Percentiles rank a stretch among this genome's conserved stretches.
Evolutionary conservation across 2,888 invertebrate species (phyloP).

Genomic region (Dioctria rufipes): DNA sequence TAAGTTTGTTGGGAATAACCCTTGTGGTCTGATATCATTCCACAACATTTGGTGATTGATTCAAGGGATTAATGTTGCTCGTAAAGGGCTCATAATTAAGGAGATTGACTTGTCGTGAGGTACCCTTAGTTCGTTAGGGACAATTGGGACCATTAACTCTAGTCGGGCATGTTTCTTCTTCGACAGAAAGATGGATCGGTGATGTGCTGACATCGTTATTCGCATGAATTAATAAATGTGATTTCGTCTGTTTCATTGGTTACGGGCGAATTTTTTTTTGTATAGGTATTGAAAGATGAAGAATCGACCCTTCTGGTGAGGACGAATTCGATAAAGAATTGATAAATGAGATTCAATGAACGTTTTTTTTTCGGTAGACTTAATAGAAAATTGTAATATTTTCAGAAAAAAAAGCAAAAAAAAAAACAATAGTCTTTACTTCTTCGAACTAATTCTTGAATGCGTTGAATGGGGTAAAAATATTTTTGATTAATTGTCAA

Average conservation of each 20-base stretch:
- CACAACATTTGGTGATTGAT: constrained; percentile 27
- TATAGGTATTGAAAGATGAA: neutral
- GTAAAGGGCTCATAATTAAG: constrained; percentile 39
- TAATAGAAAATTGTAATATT: too few species aligned
- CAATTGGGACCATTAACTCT: constrained; percentile 32
- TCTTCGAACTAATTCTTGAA: too few species aligned
- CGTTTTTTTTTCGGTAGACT: too few species aligned
- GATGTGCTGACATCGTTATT: constrained; percentile 4
- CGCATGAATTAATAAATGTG: constrained; percentile 25
- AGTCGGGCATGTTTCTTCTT: neutral
- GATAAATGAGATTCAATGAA: too few species aligned
- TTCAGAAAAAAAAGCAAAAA: too few species aligned
- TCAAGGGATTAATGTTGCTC: constrained; percentile 37
- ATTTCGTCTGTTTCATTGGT: neutral
- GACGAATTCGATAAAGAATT: too few species aligned
- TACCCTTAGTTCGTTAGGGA: constrained; percentile 30
- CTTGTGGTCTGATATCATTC: neutral
- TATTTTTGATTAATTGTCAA: too few species aligned
- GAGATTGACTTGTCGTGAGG: constrained; percentile 30
- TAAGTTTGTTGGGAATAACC: neutral
- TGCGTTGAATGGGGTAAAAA: too few species aligned
- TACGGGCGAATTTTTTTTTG: neutral
- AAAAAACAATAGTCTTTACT: too few species aligned
- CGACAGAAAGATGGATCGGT: constrained; percentile 14
- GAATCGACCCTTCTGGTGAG: neutral